A percentile compares a stretch with the other conserved stretches of the same genome.
Evolutionary conservation across 2,113 vertebrate species (phyloP).

Genomic region (Alaudala cheleensis): DNA sequence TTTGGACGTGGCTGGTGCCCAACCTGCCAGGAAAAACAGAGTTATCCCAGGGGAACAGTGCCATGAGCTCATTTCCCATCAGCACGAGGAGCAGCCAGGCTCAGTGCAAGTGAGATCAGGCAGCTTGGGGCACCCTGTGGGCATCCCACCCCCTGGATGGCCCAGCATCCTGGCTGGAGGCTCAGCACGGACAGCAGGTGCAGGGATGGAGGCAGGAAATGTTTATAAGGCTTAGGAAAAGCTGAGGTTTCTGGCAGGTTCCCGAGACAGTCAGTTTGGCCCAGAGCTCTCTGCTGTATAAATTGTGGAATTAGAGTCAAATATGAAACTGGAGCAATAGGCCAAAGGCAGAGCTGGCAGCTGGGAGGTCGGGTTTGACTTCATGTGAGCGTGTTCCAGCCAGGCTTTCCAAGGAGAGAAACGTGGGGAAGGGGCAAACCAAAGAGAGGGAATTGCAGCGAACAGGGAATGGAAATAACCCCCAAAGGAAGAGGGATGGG

Average conservation of each 20-base stretch:
- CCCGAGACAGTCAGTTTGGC: not conserved
- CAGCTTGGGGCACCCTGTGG: not conserved
- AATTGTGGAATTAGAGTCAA: conserved; percentile 53
- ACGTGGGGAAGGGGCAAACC: not conserved
- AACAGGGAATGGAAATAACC: not conserved
- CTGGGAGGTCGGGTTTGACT: not conserved
- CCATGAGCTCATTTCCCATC: conserved; percentile 13
- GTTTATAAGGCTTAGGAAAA: conserved; percentile 37
- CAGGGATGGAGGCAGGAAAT: conserved; percentile 13
- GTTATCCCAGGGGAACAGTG: not conserved
- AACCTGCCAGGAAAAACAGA: not conserved
- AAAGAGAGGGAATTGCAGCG: not conserved
- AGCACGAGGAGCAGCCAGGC: not conserved
- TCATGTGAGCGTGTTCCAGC: accelerated
- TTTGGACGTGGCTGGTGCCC: not conserved
- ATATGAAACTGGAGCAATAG: not conserved
- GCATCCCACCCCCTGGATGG: not conserved
- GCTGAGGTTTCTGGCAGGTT: conserved; percentile 48
- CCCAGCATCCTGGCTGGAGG: not conserved
- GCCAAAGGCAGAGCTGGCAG: conserved; percentile 44
- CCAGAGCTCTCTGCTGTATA: not conserved
- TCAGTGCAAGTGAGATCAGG: not conserved
- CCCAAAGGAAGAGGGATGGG: not conserved
- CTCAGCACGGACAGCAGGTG: not conserved
- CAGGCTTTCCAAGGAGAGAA: not conserved